Base-by-base conservation (phyloP, 2,797 vertebrate species). In the Avahi laniger region DNA sequence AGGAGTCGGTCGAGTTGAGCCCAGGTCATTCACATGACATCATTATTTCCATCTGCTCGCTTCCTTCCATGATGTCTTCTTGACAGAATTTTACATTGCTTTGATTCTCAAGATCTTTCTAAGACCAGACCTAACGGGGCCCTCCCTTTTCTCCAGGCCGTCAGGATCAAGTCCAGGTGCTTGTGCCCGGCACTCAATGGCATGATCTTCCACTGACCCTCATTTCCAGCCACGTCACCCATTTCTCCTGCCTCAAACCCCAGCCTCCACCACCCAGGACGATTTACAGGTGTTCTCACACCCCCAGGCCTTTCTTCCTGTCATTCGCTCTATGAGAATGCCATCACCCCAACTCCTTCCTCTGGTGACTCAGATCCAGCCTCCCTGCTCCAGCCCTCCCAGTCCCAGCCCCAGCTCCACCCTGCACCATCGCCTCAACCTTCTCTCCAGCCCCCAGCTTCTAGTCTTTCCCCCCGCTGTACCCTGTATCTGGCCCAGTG, bases 311-410 rank as follows among this genome's bases (percentile, higher is more conserved):
- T 50, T 48, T 24, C 88, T 69, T 4, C 5, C 4, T 22, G 17
- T 17, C 13, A 2, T 28, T 14, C 12, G 41, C 43, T 67, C 24
- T 5, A 0, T 3, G 70, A 85, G 14, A 75, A 12, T 0, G 35
- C 14, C 48, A 6, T 4, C 28, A 12, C 33, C 24, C 2, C 10
- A 7, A 10, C 70, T 33, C 79, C 52, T 65, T 30, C n/a, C 0
- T 1, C 1, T 0, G 1, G 28, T 8, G 8, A 1, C 38, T 43
- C 33, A 17, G 1, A 7, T 33, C 9, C 61, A 50, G 38, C 33
- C 0, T 10, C 30, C 18, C 76, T 84, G 41, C 72, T 72, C 73
- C 63, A 57, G n/a, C 5, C 9, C 24, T 63, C 50, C 43, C 3
- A 6, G 57, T 18, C 17, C 14, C 28, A 9, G 33, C 10, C 28